phyloP scores from a whole-genome alignment of 2,113 vertebrate species.

The Cryptomyrus ogoouensis region DNA sequence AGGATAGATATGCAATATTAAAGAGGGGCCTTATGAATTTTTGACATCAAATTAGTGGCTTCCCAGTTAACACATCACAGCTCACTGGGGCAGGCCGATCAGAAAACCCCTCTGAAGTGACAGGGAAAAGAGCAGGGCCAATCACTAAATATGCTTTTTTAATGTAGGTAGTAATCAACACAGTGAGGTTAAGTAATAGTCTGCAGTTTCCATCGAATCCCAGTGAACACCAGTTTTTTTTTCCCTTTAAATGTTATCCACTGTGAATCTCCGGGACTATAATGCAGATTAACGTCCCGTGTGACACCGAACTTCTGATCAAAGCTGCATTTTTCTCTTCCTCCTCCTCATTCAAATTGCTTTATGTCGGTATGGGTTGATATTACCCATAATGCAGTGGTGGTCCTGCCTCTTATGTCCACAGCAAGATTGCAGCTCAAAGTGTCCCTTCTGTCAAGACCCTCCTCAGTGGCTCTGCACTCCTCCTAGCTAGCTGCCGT shows the following conservation, averaged over 20 bases:
- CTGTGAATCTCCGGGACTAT: conserved; percentile 35
- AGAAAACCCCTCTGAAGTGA: conserved; percentile 85
- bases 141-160: conserved; percentile 89
- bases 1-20: conserved; percentile 99
- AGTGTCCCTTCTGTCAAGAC: conserved; percentile 26
- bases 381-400: not conserved
- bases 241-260: conserved; percentile 55
- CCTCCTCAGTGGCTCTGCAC: not conserved
- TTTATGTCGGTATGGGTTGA: not conserved
- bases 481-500: conserved; percentile 14
- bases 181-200: conserved; percentile 97
- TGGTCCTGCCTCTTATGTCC: not conserved
- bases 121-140: conserved; percentile 74
- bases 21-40: conserved; percentile 99
- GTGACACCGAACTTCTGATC: not conserved
- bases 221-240: conserved; percentile 47
- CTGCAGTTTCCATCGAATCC: conserved; percentile 49
- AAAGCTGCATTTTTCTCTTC: not conserved
- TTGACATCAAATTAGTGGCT: conserved; percentile 99
- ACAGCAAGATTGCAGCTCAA: not conserved
- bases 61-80: conserved; percentile 94
- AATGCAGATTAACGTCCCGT: not conserved
- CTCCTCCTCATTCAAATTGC: not conserved
- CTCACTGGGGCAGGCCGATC: conserved; percentile 78
- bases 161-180: conserved; percentile 95